Base-by-base conservation (phyloP, 2,888 invertebrate species). In the Emmelina monodactyla region DNA sequence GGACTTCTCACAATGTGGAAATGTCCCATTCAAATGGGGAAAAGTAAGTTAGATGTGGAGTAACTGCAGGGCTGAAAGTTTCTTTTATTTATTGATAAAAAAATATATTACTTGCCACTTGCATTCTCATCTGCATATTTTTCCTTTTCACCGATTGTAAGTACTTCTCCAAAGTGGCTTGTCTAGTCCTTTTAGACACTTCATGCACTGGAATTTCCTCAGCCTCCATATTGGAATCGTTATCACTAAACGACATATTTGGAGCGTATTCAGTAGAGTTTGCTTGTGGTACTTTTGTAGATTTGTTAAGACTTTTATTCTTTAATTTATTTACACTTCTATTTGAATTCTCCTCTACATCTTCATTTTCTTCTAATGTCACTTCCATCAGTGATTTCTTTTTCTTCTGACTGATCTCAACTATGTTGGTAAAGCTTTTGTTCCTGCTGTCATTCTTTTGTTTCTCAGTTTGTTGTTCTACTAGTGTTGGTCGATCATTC, bases 81-180 rank as follows among this genome's bases (percentile, higher is more conserved):
- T n/a, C n/a, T n/a, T n/a, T n/a, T n/a, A n/a, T n/a, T n/a, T n/a
- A n/a, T n/a, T n/a, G n/a, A n/a, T n/a, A n/a, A n/a, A n/a, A n/a
- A n/a, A n/a, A n/a, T n/a, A n/a, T n/a, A n/a, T n/a, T 28, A 51
- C 71, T 62, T 49, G 78, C 79, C 39, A 63, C 50, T 60, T 57
- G 60, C 3, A 48, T 47, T 40, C 50, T 58, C 12, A 38, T 46
- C 16, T 68, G 62, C 33, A 58, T 40, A 41, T 66, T 67, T 9
- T 63, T 46, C 22, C 56, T 45, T 39, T 58, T 67, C 2, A 70
- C 50, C 25, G 65, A 64, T 36, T 64, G 47, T 30, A 76, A 42
- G 42, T 57, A 62, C 39, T 39, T 47, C 40, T 67, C 61, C 2
- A 72, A 37, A 0, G 54, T 58, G 0, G 60, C 50, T 33, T 55